Evolutionary conservation across 1,140 invertebrate genomes (phyloP).

Genomic region (Andrena cerasifolii): DNA sequence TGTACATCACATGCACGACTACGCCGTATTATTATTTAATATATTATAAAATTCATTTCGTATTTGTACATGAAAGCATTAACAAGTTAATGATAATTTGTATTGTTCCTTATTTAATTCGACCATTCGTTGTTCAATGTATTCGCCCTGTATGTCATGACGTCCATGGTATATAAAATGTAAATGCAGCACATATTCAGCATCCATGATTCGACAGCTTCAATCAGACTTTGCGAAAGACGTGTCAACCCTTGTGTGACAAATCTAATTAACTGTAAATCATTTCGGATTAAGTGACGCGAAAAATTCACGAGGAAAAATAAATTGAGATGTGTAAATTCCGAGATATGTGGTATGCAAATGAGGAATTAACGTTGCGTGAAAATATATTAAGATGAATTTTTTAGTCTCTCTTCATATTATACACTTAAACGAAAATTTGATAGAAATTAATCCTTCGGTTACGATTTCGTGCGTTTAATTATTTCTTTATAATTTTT

Average conservation of each 20-base stretch:
- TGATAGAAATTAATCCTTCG: no score
- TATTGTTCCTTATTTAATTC: slow-evolving; percentile 29
- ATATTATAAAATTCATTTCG: not conserved
- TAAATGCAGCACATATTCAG: slow-evolving; percentile 45
- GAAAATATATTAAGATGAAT: no score
- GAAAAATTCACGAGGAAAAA: not conserved
- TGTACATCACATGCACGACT: not conserved
- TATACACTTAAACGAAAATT: no score
- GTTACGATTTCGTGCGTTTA: no score
- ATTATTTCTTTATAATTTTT: not conserved
- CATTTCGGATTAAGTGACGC: not conserved
- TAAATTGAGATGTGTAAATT: not conserved
- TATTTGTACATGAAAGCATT: not conserved
- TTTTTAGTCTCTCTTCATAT: no score
- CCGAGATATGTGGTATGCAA: not conserved
- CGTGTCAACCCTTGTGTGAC: slow-evolving; percentile 14
- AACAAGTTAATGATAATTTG: slow-evolving; percentile 15
- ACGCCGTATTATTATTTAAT: slow-evolving; percentile 17
- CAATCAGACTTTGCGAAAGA: slow-evolving; percentile 25
- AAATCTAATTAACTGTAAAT: not conserved
- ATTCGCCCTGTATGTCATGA: slow-evolving; percentile 47
- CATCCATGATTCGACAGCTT: slow-evolving; percentile 18
- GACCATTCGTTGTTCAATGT: slow-evolving; percentile 30
- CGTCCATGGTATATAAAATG: slow-evolving; percentile 52
- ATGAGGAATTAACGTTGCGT: no score